Evolutionary conservation across 2,797 vertebrate genomes (phyloP), one percentile per base, ranked within the genome.

Genomic region (Cuniculus paca): DNA sequence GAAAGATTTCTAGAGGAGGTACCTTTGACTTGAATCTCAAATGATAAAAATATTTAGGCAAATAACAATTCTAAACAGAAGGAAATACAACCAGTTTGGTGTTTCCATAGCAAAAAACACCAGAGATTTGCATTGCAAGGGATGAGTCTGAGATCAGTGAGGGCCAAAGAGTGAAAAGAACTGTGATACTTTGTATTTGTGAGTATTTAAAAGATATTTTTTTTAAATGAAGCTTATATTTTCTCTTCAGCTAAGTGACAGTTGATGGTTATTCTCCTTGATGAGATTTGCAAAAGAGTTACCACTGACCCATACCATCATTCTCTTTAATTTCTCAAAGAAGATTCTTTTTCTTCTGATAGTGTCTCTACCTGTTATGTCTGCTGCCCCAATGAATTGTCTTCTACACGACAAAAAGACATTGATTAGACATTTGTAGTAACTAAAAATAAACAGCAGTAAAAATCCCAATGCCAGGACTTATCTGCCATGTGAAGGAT

Each of bases 361-460:
- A 34, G 31, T 31, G 17, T 84, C 31, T 34, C 6, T 36, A 56
- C 31, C 36, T 90, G 26, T 94, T 24, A 80, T 93, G 84, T 61
- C 39, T 96, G 28, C 52, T 88, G 39, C 28, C 78, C 45, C 17
- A 20, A 81, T 82, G 45, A 85, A 63, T 81, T 93, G 58, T 77
- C 26, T 93, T 68, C 58, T 75, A 9, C 56, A 88, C 68, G 80
- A 90, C 88, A 88, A 56, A 93, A 92, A 92, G 52, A 94, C 65
- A 94, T 85, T 95, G 31, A 63, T 65, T 85, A 95, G 50, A 94
- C 50, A 94, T 72, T 96, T 93, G 22, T 96, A 89, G 22, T 97
- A 89, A 80, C 68, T 86, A 86, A 95, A 94, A 90, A 80, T 78
- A 61, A 92, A 61, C 17, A 95, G 34, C 20, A 95, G 19, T 93